Evolutionary conservation across 1,140 invertebrate genomes (phyloP), one percentile per base, ranked within the genome.

Genomic region (Caerostris extrusa): DNA sequence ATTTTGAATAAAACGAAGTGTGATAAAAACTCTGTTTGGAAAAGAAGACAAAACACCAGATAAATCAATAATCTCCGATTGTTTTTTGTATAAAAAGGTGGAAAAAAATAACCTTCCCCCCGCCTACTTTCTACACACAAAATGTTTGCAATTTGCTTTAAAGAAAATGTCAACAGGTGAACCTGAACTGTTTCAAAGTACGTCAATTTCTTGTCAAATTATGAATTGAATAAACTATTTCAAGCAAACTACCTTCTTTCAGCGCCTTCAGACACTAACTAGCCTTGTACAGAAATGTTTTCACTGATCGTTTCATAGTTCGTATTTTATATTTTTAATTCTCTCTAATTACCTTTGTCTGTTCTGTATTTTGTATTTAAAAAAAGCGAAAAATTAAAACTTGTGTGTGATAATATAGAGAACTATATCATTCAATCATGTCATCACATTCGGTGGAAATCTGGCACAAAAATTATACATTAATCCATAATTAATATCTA

Each of bases 151-250:
- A 56, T 83, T 57, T 83, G 82, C 82, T 57, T 85, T 85, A 10
- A 34, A 7, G 14, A 57, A 19, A 56, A 34, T 10, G 82, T 85
- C 82, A 57, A 85, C 61, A 64, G 8, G 8, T 64, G 17, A 64
- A 10, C 19, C 71, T 77, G 71, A 77, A 77, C 71, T 77, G 71
- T 77, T 64, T 53, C 53, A 85, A 85, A 58, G 14, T 57, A 85
- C 17, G 8, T 7, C 71, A 4, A 7, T 77, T 14, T 77, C 19
- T n/a, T 10, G 19, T 10, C 71, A 34, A 77, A 64, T 19, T 2
- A 77, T 77, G 12, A 85, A 85, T 85, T 85, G 82, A 85, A 85
- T 85, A 85, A 85, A 81, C 71, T 81, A 81, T 81, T 81, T 81
- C 71, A 53, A 85, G 56, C 56, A 57, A 19, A 83, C 5, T 55